Percentiles rank a stretch among this genome's conserved stretches.
These are phyloP conservation scores for Pteronura brasiliensis DNA, from an alignment of 2,113 vertebrate genomes.

Conservation along the genomic window DNA sequence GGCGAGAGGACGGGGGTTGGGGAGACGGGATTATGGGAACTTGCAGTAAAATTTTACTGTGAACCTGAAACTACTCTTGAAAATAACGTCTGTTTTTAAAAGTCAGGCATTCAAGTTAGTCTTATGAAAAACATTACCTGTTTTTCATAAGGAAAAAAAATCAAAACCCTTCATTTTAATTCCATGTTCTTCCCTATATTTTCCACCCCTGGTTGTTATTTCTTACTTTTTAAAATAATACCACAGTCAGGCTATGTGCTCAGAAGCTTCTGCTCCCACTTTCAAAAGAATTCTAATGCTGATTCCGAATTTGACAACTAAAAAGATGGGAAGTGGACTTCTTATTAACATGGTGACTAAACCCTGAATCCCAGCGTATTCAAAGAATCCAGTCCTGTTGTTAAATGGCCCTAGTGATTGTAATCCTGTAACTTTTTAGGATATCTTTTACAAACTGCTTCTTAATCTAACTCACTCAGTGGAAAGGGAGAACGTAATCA, in stretches of 20 bases:
- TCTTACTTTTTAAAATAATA: neutral
- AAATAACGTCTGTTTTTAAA: neutral
- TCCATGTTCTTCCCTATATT: neutral
- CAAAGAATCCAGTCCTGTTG: neutral
- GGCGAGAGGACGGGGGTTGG: fast-evolving
- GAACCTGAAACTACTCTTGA: neutral
- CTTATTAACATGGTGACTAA: neutral
- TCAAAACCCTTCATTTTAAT: neutral
- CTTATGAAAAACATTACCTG: neutral
- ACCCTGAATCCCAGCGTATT: neutral
- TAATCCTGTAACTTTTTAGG: neutral
- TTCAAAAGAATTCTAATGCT: neutral
- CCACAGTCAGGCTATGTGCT: neutral
- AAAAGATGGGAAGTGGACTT: neutral
- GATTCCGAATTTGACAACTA: neutral
- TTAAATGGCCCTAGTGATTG: neutral
- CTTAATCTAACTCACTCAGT: neutral
- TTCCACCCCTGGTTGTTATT: neutral
- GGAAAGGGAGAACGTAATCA: neutral
- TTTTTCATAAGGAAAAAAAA: neutral
- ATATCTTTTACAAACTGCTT: neutral
- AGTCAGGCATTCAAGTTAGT: neutral
- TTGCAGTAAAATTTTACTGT: neutral
- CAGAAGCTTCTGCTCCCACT: neutral
- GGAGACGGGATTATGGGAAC: neutral